Conservation (phyloP, 2,797 vertebrate species). For the Pristis pectinata region DNA sequence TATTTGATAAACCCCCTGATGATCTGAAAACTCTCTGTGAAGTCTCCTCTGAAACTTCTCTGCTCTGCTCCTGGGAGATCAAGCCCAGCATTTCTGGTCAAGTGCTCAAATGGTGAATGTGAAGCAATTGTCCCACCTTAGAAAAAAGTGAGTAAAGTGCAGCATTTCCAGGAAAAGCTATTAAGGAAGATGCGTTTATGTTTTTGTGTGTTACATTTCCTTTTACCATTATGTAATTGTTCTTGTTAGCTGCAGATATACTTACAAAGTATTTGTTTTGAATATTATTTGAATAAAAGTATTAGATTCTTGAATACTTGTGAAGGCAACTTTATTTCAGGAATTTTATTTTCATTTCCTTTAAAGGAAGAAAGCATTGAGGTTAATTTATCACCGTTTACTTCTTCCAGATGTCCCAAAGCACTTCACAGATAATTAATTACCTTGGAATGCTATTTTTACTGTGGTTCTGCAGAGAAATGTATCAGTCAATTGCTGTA, state of each 20-base stretch:
- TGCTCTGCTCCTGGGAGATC: not conserved
- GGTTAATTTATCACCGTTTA: not conserved
- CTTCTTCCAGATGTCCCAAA: not conserved
- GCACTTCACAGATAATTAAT: not conserved
- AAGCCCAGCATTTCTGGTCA: not conserved
- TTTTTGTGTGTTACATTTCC: too few relatives aligned
- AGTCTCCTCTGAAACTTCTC: not conserved
- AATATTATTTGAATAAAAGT: too few relatives aligned
- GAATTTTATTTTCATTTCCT: too few relatives aligned
- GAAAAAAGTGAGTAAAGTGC: not conserved
- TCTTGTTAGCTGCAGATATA: too few relatives aligned
- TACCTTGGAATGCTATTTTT: not conserved
- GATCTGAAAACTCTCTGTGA: not conserved
- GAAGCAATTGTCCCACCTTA: not conserved
- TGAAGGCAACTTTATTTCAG: too few relatives aligned
- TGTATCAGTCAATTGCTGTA: not conserved
- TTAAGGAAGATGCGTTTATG: not conserved
- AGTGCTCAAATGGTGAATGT: not conserved
- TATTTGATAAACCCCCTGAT: too few relatives aligned
- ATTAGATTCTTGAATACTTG: too few relatives aligned
- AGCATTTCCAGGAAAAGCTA: not conserved
- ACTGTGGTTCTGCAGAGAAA: not conserved
- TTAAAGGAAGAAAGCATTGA: too few relatives aligned
- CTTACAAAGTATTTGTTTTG: too few relatives aligned
- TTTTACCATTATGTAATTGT: too few relatives aligned